Evolutionary conservation across 2,888 invertebrate genomes (phyloP), one percentile per base, ranked within the genome.

Genomic region (Thysanoteuthis rhombus): DNA sequence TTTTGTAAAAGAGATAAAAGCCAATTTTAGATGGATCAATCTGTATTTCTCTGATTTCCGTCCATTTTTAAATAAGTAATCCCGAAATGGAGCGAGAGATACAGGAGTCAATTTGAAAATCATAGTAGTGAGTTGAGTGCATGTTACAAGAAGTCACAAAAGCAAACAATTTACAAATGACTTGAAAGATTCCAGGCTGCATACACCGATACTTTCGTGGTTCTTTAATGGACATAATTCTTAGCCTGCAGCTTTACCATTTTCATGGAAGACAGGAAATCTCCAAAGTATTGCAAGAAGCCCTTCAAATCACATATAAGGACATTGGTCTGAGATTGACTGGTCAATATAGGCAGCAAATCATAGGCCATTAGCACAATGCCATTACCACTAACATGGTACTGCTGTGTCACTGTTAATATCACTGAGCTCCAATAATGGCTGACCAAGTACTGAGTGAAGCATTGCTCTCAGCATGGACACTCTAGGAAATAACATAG

Each of bases 221-320:
- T 19, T 75, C n/a, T 75, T 75, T 75, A 75, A 75, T 75, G 75
- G 75, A n/a, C 75, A 75, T 16, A 16, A 12, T 75, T 75, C 75
- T 75, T 75, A 16, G 75, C 75, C 75, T 75, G 75, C n/a, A 75
- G 75, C 75, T n/a, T 75, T 12, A n/a, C n/a, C n/a, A 75, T 75
- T 75, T n/a, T 75, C 75, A 36, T 75, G 36, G n/a, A 75, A 75
- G 75, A 75, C 75, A 75, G 36, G 75, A n/a, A 75, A 75, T 75
- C 75, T 75, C 75, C n/a, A 75, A 75, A 75, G 75, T 75, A 75
- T 75, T 75, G 4, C 75, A 75, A 75, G 75, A 75, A 75, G n/a
- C 75, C 75, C 75, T 75, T 75, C 75, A n/a, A 75, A 75, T 75
- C 75, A 75, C n/a, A 75, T 75, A n/a, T 75, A 75, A 75, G n/a